These are phyloP conservation scores for Gadopsis marmoratus DNA, from an alignment of 2,797 vertebrate genomes.

Conservation along the genomic window DNA sequence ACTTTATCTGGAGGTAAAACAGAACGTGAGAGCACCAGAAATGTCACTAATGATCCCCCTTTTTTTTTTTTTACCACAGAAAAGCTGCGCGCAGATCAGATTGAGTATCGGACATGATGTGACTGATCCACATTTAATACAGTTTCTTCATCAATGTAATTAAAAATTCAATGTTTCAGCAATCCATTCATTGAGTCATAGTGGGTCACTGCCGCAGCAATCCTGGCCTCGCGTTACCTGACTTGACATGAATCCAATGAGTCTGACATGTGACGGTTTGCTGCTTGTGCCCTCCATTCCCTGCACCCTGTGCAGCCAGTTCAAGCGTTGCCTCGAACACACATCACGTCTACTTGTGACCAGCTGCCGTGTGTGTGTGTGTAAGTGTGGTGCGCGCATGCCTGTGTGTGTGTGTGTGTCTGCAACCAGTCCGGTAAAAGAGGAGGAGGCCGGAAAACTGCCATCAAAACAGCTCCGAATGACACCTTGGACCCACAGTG, in stretches of 20 bases:
- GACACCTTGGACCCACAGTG: constrained; percentile 65
- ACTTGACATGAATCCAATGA: neutral
- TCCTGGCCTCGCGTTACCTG: neutral
- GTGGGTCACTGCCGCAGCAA: neutral
- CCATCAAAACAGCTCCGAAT: constrained; percentile 66
- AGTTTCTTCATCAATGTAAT: neutral
- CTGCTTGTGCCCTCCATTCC: constrained; percentile 11
- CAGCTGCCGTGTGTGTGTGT: constrained; percentile 26
- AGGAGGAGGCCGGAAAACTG: constrained; percentile 63
- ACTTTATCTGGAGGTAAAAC: neutral
- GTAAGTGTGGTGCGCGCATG: neutral
- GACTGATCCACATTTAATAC: neutral
- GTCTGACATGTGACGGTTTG: neutral
- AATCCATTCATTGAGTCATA: neutral
- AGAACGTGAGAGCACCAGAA: neutral
- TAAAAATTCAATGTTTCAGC: neutral
- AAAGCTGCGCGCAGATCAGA: neutral
- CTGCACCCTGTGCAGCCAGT: constrained; percentile 39
- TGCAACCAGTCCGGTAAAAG: constrained; percentile 47
- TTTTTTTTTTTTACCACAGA: neutral
- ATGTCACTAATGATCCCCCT: neutral
- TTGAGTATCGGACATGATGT: neutral
- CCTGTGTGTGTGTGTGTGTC: neutral
- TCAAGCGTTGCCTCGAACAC: constrained; percentile 59
- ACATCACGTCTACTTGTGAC: constrained; percentile 54